phyloP scores from a whole-genome alignment of 2,113 vertebrate genomes.

The Climacteris rufus region DNA sequence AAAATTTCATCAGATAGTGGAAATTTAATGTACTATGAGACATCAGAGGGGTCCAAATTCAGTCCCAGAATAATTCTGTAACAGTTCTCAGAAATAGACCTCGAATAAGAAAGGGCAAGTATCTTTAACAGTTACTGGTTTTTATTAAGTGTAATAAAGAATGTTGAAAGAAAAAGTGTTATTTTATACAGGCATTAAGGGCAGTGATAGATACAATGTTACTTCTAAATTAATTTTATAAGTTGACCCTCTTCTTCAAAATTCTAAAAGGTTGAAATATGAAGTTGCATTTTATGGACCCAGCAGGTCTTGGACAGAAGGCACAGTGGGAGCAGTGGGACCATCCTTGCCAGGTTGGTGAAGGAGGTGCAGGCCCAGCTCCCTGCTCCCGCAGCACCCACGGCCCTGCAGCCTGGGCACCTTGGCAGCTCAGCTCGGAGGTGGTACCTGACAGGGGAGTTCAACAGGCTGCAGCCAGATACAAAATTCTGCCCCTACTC shows the following conservation, averaged over 20 bases:
- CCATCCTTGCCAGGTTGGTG: background rate
- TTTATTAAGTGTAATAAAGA: background rate
- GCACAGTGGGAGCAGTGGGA: rapidly evolving
- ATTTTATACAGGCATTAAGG: background rate
- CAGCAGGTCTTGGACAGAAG: background rate
- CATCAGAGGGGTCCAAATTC: background rate
- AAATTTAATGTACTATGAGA: background rate
- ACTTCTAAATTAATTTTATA: background rate
- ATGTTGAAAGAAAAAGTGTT: background rate
- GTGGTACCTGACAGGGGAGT: background rate
- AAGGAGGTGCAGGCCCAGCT: rapidly evolving
- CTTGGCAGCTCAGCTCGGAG: background rate
- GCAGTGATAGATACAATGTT: background rate
- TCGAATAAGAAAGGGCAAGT: background rate
- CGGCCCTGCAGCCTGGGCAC: rapidly evolving
- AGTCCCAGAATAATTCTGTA: background rate
- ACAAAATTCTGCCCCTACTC: background rate
- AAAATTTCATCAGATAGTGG: background rate
- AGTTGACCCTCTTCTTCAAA: background rate
- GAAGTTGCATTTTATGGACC: rapidly evolving
- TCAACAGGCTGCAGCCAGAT: background rate
- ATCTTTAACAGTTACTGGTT: background rate
- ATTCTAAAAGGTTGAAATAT: background rate
- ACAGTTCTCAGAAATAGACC: background rate
- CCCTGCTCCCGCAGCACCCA: rapidly evolving